Evolutionary conservation across 1,140 invertebrate genomes (phyloP).

Genomic region (Drosophila funebris): DNA sequence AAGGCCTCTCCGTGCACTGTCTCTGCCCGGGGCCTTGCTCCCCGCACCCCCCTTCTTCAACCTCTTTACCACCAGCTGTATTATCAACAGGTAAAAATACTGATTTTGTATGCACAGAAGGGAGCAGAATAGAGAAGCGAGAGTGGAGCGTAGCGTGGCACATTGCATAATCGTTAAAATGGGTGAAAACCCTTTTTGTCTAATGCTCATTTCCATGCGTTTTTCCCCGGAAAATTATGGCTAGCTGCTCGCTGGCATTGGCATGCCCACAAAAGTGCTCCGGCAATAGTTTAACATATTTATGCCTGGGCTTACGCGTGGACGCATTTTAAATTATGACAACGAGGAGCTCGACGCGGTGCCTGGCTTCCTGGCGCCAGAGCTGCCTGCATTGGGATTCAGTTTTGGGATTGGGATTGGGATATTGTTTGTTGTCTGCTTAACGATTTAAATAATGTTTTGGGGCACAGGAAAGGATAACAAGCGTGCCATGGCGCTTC

Average conservation of each 20-base stretch:
- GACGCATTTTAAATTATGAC: constrained; percentile 73
- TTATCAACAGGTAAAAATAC: constrained; percentile 71
- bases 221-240: constrained; percentile 73
- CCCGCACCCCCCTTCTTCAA: background rate
- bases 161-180: constrained; percentile 48
- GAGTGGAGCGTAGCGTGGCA: background rate
- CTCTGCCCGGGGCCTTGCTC: background rate
- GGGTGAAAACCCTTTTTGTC: constrained; percentile 46
- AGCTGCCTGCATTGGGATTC: constrained; percentile 39
- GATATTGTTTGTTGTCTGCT: constrained; percentile 18
- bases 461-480: constrained; percentile 62
- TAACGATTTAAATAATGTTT: constrained; percentile 53
- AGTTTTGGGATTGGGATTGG: background rate
- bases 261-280: constrained; percentile 42
- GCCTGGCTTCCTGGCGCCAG: constrained; percentile 59
- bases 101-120: constrained; percentile 65
- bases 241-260: constrained; percentile 21
- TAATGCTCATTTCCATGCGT: constrained; percentile 74
- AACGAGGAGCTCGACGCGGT: constrained; percentile 19
- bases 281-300: constrained; percentile 68
- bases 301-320: constrained; percentile 62
- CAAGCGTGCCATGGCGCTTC: constrained; percentile 50
- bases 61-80: background rate
- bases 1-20: constrained; percentile 1
- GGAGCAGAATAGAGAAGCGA: background rate